Percentiles rank a stretch among this genome's conserved stretches.
Evolutionary conservation across 37 sponge, comb jelly and placozoan species (phyloP).

Genomic region (Sycon ciliatum): DNA sequence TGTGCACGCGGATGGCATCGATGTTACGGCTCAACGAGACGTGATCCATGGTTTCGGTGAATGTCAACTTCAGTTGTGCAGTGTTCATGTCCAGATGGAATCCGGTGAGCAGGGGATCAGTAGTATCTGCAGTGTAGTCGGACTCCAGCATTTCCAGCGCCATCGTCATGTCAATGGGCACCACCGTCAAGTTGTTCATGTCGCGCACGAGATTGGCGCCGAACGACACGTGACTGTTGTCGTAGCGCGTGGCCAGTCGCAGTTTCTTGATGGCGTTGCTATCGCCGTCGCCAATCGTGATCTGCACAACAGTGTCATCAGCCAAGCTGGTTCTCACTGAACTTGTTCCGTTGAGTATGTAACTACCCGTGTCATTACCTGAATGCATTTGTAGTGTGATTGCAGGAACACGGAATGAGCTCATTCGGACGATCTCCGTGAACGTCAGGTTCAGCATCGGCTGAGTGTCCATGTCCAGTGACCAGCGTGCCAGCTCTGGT

Average conservation of each 20-base stretch:
- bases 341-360: conserved; percentile 20
- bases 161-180: conserved; percentile 28
- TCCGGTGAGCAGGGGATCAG: conserved; percentile 35
- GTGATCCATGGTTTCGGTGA: conserved; percentile 57
- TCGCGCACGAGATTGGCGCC: too few species aligned
- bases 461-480: conserved; percentile 61
- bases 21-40: too few species aligned
- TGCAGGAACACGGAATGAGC: conserved; percentile 48
- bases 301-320: conserved; percentile 25
- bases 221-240: too few species aligned
- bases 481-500: conserved; percentile 50
- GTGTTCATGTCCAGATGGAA: conserved; percentile 66
- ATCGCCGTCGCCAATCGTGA: conserved; percentile 44
- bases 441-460: conserved; percentile 43
- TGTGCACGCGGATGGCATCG: too few species aligned
- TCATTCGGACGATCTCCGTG: conserved; percentile 68
- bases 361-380: too few species aligned
- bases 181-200: too few species aligned
- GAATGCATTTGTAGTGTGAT: conserved; percentile 46
- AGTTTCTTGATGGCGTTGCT: conserved; percentile 41
- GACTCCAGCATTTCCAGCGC: too few species aligned
- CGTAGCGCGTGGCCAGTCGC: conserved; percentile 19
- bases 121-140: conserved; percentile 19
- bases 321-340: neutral
- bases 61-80: conserved; percentile 49